phyloP scores from a whole-genome alignment of 2,888 invertebrate genomes.

The Apodemia duryi region DNA sequence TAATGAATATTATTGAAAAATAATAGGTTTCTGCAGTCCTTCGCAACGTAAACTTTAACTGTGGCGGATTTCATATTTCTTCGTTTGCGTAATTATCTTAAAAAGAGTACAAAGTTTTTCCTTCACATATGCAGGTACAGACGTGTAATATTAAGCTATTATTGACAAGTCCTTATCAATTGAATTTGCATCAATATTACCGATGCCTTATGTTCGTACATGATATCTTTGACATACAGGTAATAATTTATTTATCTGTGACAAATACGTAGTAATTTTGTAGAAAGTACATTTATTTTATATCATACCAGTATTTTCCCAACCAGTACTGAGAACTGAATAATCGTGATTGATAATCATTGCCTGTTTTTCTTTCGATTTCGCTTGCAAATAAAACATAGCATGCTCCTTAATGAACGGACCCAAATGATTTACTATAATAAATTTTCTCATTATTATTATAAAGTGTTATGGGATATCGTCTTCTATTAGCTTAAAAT shows the following conservation, averaged over 20 bases:
- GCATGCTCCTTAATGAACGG: slow-evolving; percentile 17
- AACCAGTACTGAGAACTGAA: slow-evolving; percentile 14
- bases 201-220: not conserved
- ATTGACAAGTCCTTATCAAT: too few relatives aligned
- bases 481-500: not conserved
- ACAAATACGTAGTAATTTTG: not conserved
- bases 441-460: slow-evolving; percentile 12
- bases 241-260: not conserved
- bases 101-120: too few relatives aligned
- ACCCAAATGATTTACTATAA: slow-evolving; percentile 14
- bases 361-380: slow-evolving; percentile 19
- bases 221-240: not conserved
- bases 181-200: too few relatives aligned
- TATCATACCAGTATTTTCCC: slow-evolving; percentile 10
- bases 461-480: not conserved
- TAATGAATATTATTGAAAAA: too few relatives aligned
- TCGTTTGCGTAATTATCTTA: too few relatives aligned
- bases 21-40: too few relatives aligned
- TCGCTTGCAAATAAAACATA: slow-evolving; percentile 17
- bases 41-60: too few relatives aligned
- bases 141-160: too few relatives aligned
- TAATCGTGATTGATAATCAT: slow-evolving; percentile 19
- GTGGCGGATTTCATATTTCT: too few relatives aligned
- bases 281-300: not conserved
- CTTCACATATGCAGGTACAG: too few relatives aligned